Percentiles rank a stretch among this genome's conserved stretches.
Evolutionary conservation across 2,888 invertebrate genomes (phyloP).

Genomic region (Folsomia manolachei): DNA sequence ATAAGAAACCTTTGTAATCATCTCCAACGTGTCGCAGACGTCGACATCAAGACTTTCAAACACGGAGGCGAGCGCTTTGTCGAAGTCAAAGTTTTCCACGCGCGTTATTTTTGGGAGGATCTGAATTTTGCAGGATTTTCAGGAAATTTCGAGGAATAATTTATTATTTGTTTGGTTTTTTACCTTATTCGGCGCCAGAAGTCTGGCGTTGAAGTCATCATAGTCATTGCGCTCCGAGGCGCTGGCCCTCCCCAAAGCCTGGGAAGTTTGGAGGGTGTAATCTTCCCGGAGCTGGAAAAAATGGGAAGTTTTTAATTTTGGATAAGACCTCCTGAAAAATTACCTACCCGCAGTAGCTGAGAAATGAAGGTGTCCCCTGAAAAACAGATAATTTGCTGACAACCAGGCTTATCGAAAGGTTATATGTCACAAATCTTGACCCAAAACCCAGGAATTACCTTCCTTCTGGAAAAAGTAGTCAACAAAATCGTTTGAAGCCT

Average conservation of each 20-base stretch:
- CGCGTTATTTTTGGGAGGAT: neutral
- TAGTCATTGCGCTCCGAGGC: neutral
- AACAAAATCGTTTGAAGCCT: conserved; percentile 25
- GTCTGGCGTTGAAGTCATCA: neutral
- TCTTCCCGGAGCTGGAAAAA: neutral
- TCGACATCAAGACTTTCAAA: conserved; percentile 1
- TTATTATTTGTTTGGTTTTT: neutral
- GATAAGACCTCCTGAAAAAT: too few relatives aligned
- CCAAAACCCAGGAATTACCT: neutral
- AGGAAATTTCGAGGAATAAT: neutral
- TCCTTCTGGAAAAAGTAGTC: conserved; percentile 28
- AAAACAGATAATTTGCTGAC: neutral
- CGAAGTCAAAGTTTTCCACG: conserved; percentile 12
- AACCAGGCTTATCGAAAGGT: too few relatives aligned
- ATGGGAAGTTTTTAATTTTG: too few relatives aligned
- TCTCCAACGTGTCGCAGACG: neutral
- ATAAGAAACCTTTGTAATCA: conserved; percentile 2
- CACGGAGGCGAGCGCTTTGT: neutral
- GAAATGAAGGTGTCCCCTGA: conserved; percentile 13
- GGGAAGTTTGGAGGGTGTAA: neutral
- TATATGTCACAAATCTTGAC: too few relatives aligned
- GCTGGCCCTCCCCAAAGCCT: neutral
- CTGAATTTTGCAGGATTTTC: too few relatives aligned
- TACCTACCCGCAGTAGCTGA: neutral
- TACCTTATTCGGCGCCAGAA: neutral